phyloP scores from a whole-genome alignment of 2,113 vertebrate genomes.

The Xenopus borealis region DNA sequence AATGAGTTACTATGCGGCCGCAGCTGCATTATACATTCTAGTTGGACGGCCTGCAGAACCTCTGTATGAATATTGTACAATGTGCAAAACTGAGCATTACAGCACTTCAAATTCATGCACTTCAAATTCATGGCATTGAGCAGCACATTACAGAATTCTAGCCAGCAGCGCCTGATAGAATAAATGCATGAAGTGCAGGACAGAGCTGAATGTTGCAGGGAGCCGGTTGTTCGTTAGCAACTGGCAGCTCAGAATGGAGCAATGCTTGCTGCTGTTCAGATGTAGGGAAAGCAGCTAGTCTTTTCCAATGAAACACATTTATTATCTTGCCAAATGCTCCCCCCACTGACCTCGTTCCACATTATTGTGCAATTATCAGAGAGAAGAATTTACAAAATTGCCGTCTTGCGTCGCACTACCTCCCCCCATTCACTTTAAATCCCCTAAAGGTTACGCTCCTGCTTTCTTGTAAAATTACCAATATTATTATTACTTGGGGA shows the following conservation, averaged over 20 bases:
- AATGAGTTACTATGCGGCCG: no score
- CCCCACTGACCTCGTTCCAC: conserved; percentile 25
- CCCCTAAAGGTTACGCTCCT: conserved; percentile 30
- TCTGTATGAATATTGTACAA: no score
- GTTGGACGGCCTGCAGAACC: no score
- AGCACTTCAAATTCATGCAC: no score
- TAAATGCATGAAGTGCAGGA: no score
- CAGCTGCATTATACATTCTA: no score
- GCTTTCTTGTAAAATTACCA: conserved; percentile 40
- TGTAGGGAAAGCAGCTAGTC: background rate
- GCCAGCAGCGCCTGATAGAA: no score
- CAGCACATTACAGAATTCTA: no score
- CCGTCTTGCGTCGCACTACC: conserved; percentile 8
- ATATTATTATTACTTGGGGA: conserved; percentile 40
- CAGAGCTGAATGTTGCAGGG: background rate
- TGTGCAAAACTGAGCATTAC: no score
- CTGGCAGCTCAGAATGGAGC: background rate
- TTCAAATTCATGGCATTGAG: no score
- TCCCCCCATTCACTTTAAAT: conserved; percentile 21
- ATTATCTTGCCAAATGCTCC: conserved; percentile 17
- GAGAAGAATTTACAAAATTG: conserved; percentile 33
- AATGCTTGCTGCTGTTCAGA: conserved; percentile 13
- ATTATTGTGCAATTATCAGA: conserved; percentile 21
- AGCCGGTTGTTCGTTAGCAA: background rate
- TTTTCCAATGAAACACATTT: conserved; percentile 37